These are phyloP conservation scores for Stenolophus ochropezus DNA, from an alignment of 2,888 invertebrate species.

Conservation along the genomic window DNA sequence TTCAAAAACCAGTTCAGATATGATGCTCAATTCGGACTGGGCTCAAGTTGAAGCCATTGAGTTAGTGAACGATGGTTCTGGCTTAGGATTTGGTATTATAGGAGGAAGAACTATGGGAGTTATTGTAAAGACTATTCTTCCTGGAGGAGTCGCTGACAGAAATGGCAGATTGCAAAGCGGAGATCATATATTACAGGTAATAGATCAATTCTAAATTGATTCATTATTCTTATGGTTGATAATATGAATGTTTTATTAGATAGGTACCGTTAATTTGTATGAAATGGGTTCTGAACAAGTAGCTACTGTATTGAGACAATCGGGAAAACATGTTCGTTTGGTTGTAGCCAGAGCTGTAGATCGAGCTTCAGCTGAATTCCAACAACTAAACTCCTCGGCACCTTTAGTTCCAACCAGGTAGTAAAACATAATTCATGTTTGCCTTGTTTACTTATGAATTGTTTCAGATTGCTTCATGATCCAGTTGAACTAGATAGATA, in stretches of 20 bases:
- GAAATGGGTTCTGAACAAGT: constrained; percentile 99
- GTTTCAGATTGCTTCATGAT: constrained; percentile 84
- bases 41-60: constrained; percentile 98
- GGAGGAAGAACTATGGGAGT: constrained; percentile 98
- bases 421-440: background rate
- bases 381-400: constrained; percentile 76
- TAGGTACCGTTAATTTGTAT: constrained; percentile 81
- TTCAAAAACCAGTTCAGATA: constrained; percentile 80
- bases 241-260: constrained; percentile 65
- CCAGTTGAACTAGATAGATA: constrained; percentile 91
- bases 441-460: background rate
- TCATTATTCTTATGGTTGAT: background rate
- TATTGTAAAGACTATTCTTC: constrained; percentile 98
- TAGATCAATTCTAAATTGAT: constrained; percentile 71
- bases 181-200: constrained; percentile 96
- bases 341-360: constrained; percentile 95
- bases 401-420: constrained; percentile 81
- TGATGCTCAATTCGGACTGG: constrained; percentile 91
- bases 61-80: constrained; percentile 97
- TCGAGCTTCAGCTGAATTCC: constrained; percentile 79
- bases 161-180: constrained; percentile 98
- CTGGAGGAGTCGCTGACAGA: constrained; percentile 97
- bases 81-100: constrained; percentile 98
- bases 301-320: constrained; percentile 95
- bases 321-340: constrained; percentile 94